Percentiles rank a stretch among this genome's conserved stretches.
phyloP scores from a whole-genome alignment of 2,797 vertebrate species.

The Neostethus bicornis region DNA sequence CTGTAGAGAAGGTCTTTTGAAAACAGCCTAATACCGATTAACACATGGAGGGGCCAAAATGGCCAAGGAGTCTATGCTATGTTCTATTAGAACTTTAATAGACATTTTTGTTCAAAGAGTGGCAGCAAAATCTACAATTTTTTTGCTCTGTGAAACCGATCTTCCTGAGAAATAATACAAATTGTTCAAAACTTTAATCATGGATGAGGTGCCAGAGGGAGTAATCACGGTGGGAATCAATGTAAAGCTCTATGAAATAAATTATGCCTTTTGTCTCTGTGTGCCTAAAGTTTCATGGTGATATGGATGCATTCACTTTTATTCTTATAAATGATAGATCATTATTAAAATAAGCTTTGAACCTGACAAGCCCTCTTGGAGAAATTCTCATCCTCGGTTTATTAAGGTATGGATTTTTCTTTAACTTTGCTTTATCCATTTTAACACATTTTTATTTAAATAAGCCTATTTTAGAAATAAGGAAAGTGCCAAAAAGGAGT shows the following conservation, averaged over 20 bases:
- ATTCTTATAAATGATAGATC: no score
- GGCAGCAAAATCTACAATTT: slow-evolving; percentile 37
- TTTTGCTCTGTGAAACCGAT: slow-evolving; percentile 48
- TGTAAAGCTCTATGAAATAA: slow-evolving; percentile 46
- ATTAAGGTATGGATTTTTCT: no score
- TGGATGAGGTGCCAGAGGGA: slow-evolving; percentile 45
- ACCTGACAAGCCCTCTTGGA: no score
- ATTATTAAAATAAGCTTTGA: no score
- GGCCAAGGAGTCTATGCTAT: slow-evolving; percentile 55
- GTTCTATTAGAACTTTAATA: slow-evolving; percentile 41
- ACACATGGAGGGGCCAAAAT: slow-evolving; percentile 54
- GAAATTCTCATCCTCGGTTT: no score
- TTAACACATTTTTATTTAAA: no score
- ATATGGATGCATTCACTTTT: slow-evolving; percentile 61
- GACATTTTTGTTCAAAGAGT: slow-evolving; percentile 41
- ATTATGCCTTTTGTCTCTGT: slow-evolving; percentile 30
- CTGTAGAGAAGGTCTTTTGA: slow-evolving; percentile 41
- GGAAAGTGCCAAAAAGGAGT: no score
- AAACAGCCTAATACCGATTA: slow-evolving; percentile 31
- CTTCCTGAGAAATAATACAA: slow-evolving; percentile 31
- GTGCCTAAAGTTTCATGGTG: slow-evolving; percentile 15
- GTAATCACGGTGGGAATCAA: slow-evolving; percentile 52
- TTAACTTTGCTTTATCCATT: no score
- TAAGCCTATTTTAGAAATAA: no score
- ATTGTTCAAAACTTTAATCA: slow-evolving; percentile 49